Conservation (phyloP, 2,888 invertebrate genomes). For the Coleophora deauratella region DNA sequence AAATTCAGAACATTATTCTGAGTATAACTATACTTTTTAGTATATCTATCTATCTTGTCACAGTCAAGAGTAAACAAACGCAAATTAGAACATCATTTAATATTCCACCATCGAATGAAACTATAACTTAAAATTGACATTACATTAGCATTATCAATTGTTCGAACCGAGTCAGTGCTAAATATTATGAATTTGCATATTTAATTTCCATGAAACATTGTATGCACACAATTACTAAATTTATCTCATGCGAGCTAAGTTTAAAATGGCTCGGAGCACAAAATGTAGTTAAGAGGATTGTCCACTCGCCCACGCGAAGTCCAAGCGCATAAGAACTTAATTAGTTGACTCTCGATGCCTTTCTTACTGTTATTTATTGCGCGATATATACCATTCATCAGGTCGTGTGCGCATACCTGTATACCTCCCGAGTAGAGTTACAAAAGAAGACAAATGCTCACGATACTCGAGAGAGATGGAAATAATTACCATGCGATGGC, state of each 20-base stretch:
- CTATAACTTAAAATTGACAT: slow-evolving; percentile 31
- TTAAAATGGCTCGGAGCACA: slow-evolving; percentile 19
- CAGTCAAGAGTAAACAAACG: slow-evolving; percentile 5
- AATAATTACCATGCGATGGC: slow-evolving; percentile 12
- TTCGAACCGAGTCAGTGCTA: slow-evolving; percentile 47
- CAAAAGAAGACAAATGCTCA: slow-evolving; percentile 37
- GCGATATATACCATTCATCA: slow-evolving; percentile 44
- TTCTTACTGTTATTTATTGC: slow-evolving; percentile 57
- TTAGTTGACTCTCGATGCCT: slow-evolving; percentile 58
- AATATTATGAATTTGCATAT: slow-evolving; percentile 49
- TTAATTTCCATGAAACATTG: slow-evolving; percentile 25
- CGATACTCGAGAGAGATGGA: slow-evolving; percentile 16
- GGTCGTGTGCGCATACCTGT: slow-evolving; percentile 35
- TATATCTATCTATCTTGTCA: neutral
- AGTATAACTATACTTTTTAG: too few relatives aligned
- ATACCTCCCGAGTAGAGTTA: slow-evolving; percentile 39
- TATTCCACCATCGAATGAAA: slow-evolving; percentile 22
- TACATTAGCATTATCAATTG: slow-evolving; percentile 60
- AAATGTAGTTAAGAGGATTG: slow-evolving; percentile 39
- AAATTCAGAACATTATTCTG: too few relatives aligned
- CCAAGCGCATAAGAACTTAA: slow-evolving; percentile 63
- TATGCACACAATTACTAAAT: neutral
- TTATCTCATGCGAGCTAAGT: slow-evolving; percentile 20
- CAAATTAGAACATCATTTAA: slow-evolving; percentile 13
- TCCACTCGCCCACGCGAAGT: slow-evolving; percentile 46